Percentiles rank a stretch among this genome's conserved stretches.
These are phyloP conservation scores for Eilema griseolum DNA, from an alignment of 2,888 invertebrate genomes.

Conservation along the genomic window DNA sequence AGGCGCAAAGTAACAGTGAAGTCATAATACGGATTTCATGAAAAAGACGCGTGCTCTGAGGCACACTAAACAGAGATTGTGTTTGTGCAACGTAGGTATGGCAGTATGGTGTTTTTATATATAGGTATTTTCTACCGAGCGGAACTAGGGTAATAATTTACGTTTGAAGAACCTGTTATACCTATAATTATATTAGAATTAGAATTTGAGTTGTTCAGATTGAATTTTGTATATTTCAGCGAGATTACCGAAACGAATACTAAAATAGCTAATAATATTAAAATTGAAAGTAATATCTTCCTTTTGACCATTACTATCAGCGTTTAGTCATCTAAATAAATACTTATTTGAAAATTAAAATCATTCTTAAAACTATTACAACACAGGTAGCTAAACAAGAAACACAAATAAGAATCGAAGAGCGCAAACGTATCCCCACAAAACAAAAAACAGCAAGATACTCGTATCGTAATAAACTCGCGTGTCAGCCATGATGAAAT, in stretches of 20 bases:
- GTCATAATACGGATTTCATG: conserved; percentile 35
- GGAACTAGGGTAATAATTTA: not conserved
- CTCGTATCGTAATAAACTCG: conserved; percentile 34
- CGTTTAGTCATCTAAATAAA: not conserved
- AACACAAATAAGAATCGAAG: not conserved
- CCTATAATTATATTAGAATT: not conserved
- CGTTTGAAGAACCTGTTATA: not conserved
- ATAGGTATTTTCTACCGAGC: not conserved
- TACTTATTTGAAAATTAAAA: not conserved
- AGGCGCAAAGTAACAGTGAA: conserved; percentile 53
- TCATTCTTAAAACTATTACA: not conserved
- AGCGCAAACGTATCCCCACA: not conserved
- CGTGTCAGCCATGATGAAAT: conserved; percentile 48
- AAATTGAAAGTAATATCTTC: not conserved
- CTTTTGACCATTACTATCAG: no score
- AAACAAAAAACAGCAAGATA: conserved; percentile 23
- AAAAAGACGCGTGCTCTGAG: conserved; percentile 27
- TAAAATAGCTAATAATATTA: not conserved
- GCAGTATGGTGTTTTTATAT: no score
- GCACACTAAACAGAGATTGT: conserved; percentile 26
- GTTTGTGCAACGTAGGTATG: conserved; percentile 24
- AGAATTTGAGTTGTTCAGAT: not conserved
- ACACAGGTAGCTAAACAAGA: not conserved
- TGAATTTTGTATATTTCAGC: not conserved
- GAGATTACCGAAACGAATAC: not conserved